Percentiles rank a stretch among this genome's conserved stretches.
Evolutionary conservation across 2,113 vertebrate species (phyloP).

Genomic region (Eudyptes chrysolophus): DNA sequence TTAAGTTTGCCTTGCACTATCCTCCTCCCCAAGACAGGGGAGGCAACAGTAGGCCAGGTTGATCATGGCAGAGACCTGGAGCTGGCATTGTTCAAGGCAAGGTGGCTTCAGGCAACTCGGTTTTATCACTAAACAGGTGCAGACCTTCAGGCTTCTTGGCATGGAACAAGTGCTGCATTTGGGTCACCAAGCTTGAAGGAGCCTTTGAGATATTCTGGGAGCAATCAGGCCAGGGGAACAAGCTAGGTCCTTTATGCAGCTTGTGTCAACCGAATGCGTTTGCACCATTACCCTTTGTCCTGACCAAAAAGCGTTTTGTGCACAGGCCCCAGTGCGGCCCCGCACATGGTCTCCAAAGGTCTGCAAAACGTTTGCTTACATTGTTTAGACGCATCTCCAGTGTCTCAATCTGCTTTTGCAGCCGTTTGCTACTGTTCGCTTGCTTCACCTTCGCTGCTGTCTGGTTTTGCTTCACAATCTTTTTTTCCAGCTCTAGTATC

Average conservation of each 20-base stretch:
- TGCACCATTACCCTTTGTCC: not conserved
- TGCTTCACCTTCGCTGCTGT: not conserved
- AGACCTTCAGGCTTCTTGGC: slow-evolving; percentile 8
- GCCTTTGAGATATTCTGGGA: not conserved
- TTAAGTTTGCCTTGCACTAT: not conserved
- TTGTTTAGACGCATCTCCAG: not conserved
- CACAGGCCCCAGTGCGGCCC: not conserved
- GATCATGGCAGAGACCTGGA: not conserved
- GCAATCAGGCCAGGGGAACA: not conserved
- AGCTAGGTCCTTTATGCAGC: not conserved
- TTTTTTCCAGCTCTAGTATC: slow-evolving; percentile 31
- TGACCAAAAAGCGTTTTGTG: not conserved
- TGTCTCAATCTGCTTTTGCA: slow-evolving; percentile 1
- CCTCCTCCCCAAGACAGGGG: not conserved
- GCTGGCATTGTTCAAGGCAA: not conserved
- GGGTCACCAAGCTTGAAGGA: slow-evolving; percentile 27
- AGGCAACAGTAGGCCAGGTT: not conserved
- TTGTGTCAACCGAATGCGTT: not conserved
- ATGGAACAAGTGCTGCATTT: not conserved
- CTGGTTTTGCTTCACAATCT: not conserved
- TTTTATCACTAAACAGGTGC: slow-evolving; percentile 4
- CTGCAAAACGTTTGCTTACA: not conserved
- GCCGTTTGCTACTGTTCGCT: not conserved
- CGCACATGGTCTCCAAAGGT: not conserved
- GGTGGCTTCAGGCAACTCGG: not conserved